phyloP scores from a whole-genome alignment of 2,113 vertebrate species.

The Turdus rufiventris region DNA sequence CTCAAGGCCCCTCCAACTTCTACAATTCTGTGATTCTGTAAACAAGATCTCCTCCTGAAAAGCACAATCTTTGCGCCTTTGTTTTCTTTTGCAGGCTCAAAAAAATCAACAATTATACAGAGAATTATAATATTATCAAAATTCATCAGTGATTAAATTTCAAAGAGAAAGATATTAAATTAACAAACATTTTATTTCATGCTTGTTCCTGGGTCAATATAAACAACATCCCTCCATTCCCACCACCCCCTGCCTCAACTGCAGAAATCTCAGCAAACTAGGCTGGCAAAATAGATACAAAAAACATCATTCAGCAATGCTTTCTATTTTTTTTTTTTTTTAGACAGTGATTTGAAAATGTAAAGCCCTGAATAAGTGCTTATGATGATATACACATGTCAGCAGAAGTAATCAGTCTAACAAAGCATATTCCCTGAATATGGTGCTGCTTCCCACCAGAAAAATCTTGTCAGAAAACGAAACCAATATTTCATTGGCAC shows the following conservation, averaged over 20 bases:
- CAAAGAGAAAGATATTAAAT: background rate
- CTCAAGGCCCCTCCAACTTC: background rate
- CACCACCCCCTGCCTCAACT: background rate
- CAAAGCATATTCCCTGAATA: slow-evolving; percentile 47
- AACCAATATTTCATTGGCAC: slow-evolving; percentile 55
- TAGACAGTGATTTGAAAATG: background rate
- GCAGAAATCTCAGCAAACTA: background rate
- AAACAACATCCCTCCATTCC: background rate
- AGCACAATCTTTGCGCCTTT: background rate
- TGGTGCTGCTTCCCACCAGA: slow-evolving; percentile 14
- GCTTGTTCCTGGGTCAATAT: background rate
- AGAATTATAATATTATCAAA: background rate
- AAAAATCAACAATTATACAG: background rate
- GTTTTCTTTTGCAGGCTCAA: background rate
- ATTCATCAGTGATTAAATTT: background rate
- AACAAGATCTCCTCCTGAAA: background rate
- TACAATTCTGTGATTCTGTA: background rate
- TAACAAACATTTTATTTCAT: background rate
- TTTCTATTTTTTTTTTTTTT: background rate
- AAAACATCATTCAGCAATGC: background rate
- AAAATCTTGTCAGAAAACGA: slow-evolving; percentile 61
- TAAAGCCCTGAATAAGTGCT: slow-evolving; percentile 1
- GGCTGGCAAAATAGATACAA: background rate
- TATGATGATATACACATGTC: slow-evolving; percentile 38
- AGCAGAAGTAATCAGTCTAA: slow-evolving; percentile 65